Conservation (phyloP, 2,797 vertebrate species). For the Hylomyscus alleni region DNA sequence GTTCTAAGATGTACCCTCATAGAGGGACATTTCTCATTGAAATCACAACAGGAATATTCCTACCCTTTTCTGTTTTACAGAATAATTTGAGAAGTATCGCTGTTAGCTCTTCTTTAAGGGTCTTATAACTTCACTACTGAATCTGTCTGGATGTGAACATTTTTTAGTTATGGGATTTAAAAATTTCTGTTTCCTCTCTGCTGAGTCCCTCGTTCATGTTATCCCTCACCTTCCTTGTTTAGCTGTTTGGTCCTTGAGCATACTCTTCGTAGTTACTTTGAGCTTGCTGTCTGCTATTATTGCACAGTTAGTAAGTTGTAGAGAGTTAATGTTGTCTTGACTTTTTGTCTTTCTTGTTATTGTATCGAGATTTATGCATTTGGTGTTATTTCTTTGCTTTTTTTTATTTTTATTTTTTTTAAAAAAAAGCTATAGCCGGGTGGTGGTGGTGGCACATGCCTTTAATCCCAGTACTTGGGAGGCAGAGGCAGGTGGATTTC, state of each 20-base stretch:
- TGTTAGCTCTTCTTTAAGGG: not conserved
- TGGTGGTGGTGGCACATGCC: too few relatives aligned
- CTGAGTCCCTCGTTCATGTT: too few relatives aligned
- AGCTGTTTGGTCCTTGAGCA: not conserved
- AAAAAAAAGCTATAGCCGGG: too few relatives aligned
- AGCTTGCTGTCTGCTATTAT: not conserved
- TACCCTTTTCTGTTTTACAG: not conserved
- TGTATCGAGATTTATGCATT: not conserved
- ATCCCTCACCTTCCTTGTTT: not conserved
- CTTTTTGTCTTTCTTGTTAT: not conserved
- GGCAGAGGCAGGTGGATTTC: too few relatives aligned
- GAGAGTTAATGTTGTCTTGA: not conserved
- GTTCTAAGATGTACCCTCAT: not conserved
- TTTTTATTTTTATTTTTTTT: too few relatives aligned
- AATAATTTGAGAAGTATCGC: not conserved
- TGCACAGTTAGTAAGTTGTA: not conserved
- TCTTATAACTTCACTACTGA: not conserved
- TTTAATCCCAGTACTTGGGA: too few relatives aligned
- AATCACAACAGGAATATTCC: not conserved
- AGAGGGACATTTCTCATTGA: not conserved
- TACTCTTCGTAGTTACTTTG: not conserved
- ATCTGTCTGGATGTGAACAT: not conserved
- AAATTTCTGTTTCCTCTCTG: not conserved
- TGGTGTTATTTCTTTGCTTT: not conserved
- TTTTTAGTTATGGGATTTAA: not conserved